These are phyloP conservation scores for Drosophila bunnanda DNA, from an alignment of 2,888 invertebrate genomes.

Conservation along the genomic window DNA sequence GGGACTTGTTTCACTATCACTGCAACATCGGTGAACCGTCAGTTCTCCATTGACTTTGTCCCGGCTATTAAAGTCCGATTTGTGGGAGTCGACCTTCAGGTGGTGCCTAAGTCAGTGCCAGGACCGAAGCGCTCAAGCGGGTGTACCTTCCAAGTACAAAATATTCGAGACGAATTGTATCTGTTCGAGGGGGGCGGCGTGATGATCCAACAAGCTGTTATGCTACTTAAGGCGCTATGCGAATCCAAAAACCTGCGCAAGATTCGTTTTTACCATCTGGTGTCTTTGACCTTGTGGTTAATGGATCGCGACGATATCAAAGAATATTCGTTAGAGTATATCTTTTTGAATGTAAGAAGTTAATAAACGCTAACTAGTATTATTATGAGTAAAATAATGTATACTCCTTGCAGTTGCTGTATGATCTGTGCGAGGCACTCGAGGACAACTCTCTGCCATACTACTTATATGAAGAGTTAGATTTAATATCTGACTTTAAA, in stretches of 20 bases:
- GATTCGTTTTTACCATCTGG: slow-evolving; percentile 40
- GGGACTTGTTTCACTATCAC: slow-evolving; percentile 60
- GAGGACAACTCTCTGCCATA: neutral
- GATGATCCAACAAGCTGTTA: slow-evolving; percentile 45
- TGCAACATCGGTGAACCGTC: slow-evolving; percentile 38
- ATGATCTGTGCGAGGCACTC: slow-evolving; percentile 18
- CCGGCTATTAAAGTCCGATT: slow-evolving; percentile 59
- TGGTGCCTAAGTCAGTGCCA: slow-evolving; percentile 57
- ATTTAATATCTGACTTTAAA: slow-evolving; percentile 23
- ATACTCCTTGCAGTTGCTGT: slow-evolving; percentile 21
- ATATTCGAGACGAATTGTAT: slow-evolving; percentile 35
- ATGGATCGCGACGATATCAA: neutral
- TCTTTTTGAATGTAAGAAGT: slow-evolving; percentile 24
- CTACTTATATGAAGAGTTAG: neutral
- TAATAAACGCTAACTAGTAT: neutral
- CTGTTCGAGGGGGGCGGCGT: slow-evolving; percentile 28
- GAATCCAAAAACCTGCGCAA: slow-evolving; percentile 27
- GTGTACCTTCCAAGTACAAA: slow-evolving; percentile 50
- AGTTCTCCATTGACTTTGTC: slow-evolving; percentile 68
- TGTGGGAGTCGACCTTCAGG: slow-evolving; percentile 48
- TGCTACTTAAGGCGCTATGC: slow-evolving; percentile 47
- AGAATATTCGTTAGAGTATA: neutral
- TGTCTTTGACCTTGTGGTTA: slow-evolving; percentile 17
- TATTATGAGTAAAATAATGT: neutral
- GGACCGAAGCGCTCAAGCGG: slow-evolving; percentile 13